Evolutionary conservation across 2,888 invertebrate genomes (phyloP), one percentile per base, ranked within the genome.

Genomic region (Mongoloraphidia duomilia): DNA sequence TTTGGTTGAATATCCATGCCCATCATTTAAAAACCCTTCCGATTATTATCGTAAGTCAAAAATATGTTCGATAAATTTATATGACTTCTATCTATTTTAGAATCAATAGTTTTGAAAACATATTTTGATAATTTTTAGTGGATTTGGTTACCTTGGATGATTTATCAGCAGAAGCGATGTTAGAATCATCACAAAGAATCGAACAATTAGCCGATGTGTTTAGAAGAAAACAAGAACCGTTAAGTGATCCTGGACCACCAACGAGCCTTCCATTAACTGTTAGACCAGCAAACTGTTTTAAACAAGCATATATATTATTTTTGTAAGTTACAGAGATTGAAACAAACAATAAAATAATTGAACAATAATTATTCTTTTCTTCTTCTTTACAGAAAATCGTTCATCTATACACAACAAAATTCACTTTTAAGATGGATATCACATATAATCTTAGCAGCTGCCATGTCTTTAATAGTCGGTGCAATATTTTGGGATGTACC

Each of bases 11-110:
- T 95, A 92, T 70, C 93, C 94, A 2, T 95, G 94, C 66, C 95
- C 95, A 11, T 87, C 92, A 1, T 94, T 88, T 66, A 95, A 95
- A 69, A 95, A 95, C 64, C 94, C 94, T 45, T 92, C 93, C 0
- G 95, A 95, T 71, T 95, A 95, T 65, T 95, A 95, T 65, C 74
- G 89, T 90, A 71, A 80, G 84, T 76, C 51, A 36, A 49, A 10
- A 49, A 40, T 44, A 2, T 17, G n/a, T 13, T n/a, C 6, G 14
- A 14, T 13, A 10, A 26, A 44, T 14, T 12, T 17, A 8, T 33
- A 10, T 26, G 14, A 14, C 13, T 17, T 9, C 3, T 10, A 41
- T 4, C 3, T 3, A 12, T 3, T 38, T 49, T 39, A 35, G 9
- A 46, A 34, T 41, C 50, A 37, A 34, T 9, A 11, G 13, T 47